Percentiles rank a stretch among this genome's conserved stretches.
phyloP scores from a whole-genome alignment of 2,113 vertebrate genomes.

The Triplophysa dalaica region DNA sequence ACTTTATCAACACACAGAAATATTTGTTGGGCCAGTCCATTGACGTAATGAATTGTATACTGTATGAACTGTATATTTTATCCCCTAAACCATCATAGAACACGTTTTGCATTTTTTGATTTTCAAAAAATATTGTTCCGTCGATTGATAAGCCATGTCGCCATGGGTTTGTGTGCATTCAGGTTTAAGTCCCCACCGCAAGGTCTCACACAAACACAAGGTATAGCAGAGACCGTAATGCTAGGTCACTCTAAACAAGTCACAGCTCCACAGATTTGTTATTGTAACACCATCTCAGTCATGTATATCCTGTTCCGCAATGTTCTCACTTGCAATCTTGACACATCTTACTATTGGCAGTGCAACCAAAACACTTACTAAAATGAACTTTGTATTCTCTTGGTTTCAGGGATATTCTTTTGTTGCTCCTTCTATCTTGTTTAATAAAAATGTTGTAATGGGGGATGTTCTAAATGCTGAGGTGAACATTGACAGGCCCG shows the following conservation, averaged over 20 bases:
- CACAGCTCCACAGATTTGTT: not conserved
- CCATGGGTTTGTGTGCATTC: no score
- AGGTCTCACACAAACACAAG: not conserved
- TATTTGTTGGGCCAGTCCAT: no score
- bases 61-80: no score
- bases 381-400: not conserved
- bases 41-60: no score
- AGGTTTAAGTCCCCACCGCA: no score
- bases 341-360: not conserved
- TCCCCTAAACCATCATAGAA: no score
- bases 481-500: conserved; percentile 76
- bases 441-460: conserved; percentile 87
- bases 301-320: not conserved
- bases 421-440: conserved; percentile 88
- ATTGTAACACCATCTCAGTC: not conserved
- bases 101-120: no score
- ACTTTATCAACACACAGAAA: not conserved
- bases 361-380: not conserved
- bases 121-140: no score
- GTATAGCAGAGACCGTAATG: no score
- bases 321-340: not conserved
- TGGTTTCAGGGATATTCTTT: conserved; percentile 86
- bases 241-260: not conserved
- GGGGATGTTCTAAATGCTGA: conserved; percentile 78
- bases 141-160: no score